Evolutionary conservation across 1,140 invertebrate genomes (phyloP), one percentile per base, ranked within the genome.

Genomic region (Plutomurus gul): DNA sequence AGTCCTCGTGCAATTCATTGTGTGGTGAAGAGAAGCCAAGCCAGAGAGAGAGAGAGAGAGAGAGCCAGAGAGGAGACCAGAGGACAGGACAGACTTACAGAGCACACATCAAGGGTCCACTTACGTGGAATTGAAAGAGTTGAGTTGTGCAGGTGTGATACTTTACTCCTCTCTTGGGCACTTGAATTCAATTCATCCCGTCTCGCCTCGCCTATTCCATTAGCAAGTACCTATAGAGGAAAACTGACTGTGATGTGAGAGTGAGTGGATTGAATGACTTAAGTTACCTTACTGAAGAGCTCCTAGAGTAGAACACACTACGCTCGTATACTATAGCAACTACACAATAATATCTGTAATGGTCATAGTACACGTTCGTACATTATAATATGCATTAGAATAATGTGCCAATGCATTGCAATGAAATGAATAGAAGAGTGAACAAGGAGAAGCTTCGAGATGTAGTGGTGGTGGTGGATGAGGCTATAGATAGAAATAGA

Each of bases 141-240:
- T 65, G 56, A 65, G 56, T 65, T 65, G 56, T 65, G 56, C 56
- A 36, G 56, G 56, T 65, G 56, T 65, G 56, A 65, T 65, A 65
- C 56, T 65, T 65, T 65, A 36, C 56, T 65, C 56, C 56, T 65
- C 56, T 65, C 56, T 65, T 65, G 27, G 36, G 56, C 56, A 65
- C 56, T 65, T 65, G 56, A 65, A 65, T 65, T 65, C 56, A 65
- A 65, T 65, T 65, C 56, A 65, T 65, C 36, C 27, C 56, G 56
- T 65, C 56, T 65, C 56, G 56, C 56, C 56, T 65, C 56, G 56
- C 56, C 56, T 65, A 65, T 65, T 65, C 56, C 56, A 65, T 65
- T 65, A 65, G 56, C 56, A 65, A 65, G 56, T 65, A 65, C 56
- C 56, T 65, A 51, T 22, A 11, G 43, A 65, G 30, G 56, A 65